Conservation (phyloP, 2,113 vertebrate genomes). For the Eptesicus fuscus region DNA sequence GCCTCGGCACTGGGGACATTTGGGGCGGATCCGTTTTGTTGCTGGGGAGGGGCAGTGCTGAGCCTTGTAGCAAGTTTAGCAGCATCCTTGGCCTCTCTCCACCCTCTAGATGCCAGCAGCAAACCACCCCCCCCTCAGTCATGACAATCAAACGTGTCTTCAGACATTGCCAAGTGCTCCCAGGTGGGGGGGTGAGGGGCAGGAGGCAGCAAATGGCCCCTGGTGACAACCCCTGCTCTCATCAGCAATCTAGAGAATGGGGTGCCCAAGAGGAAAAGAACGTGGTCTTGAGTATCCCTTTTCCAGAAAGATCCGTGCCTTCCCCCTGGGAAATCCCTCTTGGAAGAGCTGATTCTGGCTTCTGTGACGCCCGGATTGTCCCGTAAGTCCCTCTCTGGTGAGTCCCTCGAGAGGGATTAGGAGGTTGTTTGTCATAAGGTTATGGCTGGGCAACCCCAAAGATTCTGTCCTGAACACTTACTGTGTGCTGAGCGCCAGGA, state of each 20-base stretch:
- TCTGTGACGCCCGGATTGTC: fast-evolving
- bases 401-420: neutral
- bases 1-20: fast-evolving
- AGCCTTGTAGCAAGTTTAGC: neutral
- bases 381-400: no score
- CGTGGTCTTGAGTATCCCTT: fast-evolving
- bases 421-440: neutral
- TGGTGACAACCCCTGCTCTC: neutral
- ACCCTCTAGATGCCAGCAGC: neutral
- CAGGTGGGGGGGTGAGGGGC: neutral
- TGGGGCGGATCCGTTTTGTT: no score
- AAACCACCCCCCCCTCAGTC: neutral
- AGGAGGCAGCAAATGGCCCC: fast-evolving
- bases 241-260: neutral
- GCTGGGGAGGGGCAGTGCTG: fast-evolving
- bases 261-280: neutral
- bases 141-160: neutral
- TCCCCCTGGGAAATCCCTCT: neutral
- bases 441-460: neutral
- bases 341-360: neutral
- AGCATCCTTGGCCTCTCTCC: neutral
- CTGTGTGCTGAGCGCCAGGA: neutral
- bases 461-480: no score
- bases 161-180: neutral
- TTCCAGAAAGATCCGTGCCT: neutral